Percentiles rank a stretch among this genome's conserved stretches.
These are phyloP conservation scores for Sepioteuthis lessoniana DNA, from an alignment of 2,888 invertebrate species.

Conservation along the genomic window DNA sequence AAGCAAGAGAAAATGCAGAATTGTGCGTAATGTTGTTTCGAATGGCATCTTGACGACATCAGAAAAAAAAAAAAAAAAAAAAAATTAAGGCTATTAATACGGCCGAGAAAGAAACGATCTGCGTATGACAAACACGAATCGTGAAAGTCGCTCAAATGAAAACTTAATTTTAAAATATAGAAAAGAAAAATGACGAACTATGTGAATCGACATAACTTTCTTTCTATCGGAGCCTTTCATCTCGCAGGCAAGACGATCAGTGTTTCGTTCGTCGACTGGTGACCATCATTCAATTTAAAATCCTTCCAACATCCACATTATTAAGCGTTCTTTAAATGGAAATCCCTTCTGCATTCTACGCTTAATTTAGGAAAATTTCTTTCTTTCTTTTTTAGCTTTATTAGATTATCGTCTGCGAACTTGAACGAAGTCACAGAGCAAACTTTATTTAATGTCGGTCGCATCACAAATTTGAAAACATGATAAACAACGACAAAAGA, in stretches of 20 bases:
- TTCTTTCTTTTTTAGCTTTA: neutral
- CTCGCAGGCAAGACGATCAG: neutral
- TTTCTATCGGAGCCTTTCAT: neutral
- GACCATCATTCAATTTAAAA: neutral
- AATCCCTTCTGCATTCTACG: neutral
- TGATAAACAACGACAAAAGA: neutral
- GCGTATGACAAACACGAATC: neutral
- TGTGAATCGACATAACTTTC: neutral
- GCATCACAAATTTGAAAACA: neutral
- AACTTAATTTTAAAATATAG: neutral
- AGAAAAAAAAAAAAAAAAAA: neutral
- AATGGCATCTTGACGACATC: neutral
- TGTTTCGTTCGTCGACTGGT: neutral
- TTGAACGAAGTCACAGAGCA: neutral
- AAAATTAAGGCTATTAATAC: neutral
- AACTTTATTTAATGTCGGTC: neutral
- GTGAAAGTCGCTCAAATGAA: neutral
- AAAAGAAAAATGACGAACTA: neutral
- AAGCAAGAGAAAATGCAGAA: too few species aligned
- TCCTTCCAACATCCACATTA: neutral
- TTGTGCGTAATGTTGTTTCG: too few species aligned
- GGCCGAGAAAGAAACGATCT: neutral
- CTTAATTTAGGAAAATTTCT: neutral
- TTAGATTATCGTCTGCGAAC: conserved; percentile 15
- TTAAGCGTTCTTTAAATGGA: neutral